Evolutionary conservation across 2,888 invertebrate species (phyloP).

Genomic region (Leptopilina myrica): DNA sequence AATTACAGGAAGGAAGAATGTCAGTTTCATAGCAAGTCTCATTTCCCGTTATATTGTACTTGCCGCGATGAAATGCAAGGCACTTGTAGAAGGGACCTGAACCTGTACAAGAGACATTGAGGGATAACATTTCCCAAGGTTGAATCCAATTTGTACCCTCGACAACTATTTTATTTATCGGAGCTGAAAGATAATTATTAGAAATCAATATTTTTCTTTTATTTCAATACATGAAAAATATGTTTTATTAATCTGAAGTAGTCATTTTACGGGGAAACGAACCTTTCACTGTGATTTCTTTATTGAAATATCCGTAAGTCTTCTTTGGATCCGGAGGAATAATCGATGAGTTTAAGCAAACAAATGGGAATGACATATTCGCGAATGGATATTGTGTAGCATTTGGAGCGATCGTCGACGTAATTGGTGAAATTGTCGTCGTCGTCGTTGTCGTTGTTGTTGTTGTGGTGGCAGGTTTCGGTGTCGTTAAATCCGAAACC

Average conservation of each 20-base stretch:
- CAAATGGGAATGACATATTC: constrained; percentile 75
- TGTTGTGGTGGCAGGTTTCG: constrained; percentile 45
- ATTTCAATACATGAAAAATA: background rate
- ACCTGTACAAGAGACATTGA: constrained; percentile 86
- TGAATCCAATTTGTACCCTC: constrained; percentile 89
- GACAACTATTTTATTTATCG: constrained; percentile 84
- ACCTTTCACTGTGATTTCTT: constrained; percentile 84
- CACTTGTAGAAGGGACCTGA: constrained; percentile 87
- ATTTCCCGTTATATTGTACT: constrained; percentile 85
- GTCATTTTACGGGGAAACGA: constrained; percentile 59
- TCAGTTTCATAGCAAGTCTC: constrained; percentile 82
- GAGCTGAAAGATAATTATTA: constrained; percentile 79
- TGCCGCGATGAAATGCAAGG: constrained; percentile 81
- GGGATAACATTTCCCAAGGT: constrained; percentile 86
- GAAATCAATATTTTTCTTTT: constrained; percentile 16
- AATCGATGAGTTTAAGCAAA: constrained; percentile 81
- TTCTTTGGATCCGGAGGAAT: constrained; percentile 82
- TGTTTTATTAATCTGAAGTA: background rate
- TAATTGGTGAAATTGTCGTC: constrained; percentile 47
- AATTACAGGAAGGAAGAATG: constrained; percentile 79
- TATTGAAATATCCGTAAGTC: constrained; percentile 86
- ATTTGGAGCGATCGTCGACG: constrained; percentile 42
- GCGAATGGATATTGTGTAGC: constrained; percentile 55
- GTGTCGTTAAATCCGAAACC: constrained; percentile 31
- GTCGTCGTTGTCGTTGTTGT: constrained; percentile 49